A percentile compares a stretch with the other conserved stretches of the same genome.
These are phyloP conservation scores for Pardalotus punctatus DNA, from an alignment of 2,113 vertebrate genomes.

Conservation along the genomic window DNA sequence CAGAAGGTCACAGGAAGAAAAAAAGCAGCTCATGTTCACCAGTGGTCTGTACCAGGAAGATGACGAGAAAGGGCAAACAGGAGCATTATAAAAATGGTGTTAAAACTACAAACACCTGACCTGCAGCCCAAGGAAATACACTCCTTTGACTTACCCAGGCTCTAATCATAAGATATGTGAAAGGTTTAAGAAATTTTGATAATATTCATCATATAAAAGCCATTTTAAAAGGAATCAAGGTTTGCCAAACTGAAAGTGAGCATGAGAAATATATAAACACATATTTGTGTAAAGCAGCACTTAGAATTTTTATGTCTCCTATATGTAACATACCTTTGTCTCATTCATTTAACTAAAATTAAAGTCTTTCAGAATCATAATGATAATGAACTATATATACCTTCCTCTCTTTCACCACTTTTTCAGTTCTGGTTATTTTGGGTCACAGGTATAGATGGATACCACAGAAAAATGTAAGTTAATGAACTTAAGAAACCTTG, in stretches of 20 bases:
- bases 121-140: not conserved
- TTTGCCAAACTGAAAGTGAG: not conserved
- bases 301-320: not conserved
- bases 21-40: not conserved
- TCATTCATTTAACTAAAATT: not conserved
- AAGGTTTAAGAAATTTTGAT: not conserved
- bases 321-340: not conserved
- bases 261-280: not conserved
- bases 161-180: not conserved
- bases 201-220: not conserved
- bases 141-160: fast-evolving
- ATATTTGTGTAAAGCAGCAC: not conserved
- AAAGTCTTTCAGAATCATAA: not conserved
- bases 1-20: not conserved
- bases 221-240: not conserved
- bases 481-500: not conserved
- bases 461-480: not conserved
- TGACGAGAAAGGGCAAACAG: not conserved
- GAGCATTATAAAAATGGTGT: not conserved
- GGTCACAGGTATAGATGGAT: not conserved
- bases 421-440: not conserved
- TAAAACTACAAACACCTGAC: not conserved
- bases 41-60: not conserved
- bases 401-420: not conserved
- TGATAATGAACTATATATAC: not conserved